Evolutionary conservation across 2,797 vertebrate genomes (phyloP).

Genomic region (Phrynocephalus vlangalii): DNA sequence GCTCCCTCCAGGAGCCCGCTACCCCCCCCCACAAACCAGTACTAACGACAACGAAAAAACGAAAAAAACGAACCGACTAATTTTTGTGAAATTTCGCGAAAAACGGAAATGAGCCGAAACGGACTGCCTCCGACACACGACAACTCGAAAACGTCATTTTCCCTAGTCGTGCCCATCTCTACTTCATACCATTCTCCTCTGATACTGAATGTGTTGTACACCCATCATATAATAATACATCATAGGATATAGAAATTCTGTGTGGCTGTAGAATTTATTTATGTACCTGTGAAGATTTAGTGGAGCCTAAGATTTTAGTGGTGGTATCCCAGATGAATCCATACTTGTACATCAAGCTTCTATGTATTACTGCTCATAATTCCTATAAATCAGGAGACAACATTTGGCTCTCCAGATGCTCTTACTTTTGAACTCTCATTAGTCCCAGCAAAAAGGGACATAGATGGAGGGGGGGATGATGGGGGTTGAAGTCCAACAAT

Average conservation of each 20-base stretch:
- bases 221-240: background rate
- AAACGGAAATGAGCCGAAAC: no score
- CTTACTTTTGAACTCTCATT: background rate
- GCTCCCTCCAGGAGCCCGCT: no score
- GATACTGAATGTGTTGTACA: background rate
- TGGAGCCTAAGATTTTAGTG: background rate
- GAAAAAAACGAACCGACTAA: no score
- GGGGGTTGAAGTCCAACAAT: background rate
- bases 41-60: no score
- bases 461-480: background rate
- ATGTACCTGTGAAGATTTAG: background rate
- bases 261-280: background rate
- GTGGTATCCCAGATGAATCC: background rate
- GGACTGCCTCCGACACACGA: no score
- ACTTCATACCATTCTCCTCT: background rate
- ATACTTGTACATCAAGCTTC: background rate
- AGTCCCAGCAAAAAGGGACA: background rate
- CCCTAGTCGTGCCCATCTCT: no score
- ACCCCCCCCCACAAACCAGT: no score
- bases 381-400: background rate
- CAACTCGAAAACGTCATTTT: no score
- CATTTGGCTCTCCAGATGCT: background rate
- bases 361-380: no score
- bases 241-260: background rate
- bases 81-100: no score